A percentile compares a stretch with the other conserved stretches of the same genome.
Evolutionary conservation across 2,113 vertebrate genomes (phyloP).

Genomic region (Mola mola): DNA sequence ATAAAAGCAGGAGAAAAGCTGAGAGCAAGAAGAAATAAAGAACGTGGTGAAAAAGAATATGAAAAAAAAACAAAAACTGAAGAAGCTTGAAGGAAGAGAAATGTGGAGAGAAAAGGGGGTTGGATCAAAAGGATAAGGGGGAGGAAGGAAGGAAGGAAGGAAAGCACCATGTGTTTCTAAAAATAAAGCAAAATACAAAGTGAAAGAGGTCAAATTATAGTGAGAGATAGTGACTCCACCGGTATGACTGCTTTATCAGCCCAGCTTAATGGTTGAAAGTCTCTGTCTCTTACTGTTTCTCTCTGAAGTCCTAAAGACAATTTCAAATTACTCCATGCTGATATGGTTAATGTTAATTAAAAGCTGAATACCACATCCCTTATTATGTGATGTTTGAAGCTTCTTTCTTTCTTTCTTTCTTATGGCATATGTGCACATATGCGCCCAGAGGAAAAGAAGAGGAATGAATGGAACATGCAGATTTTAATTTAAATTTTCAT

Average conservation of each 20-base stretch:
- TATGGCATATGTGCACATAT: conserved; percentile 14
- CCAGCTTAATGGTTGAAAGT: conserved; percentile 69
- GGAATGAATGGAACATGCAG: neutral
- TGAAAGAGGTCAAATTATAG: conserved; percentile 70
- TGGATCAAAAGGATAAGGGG: conserved; percentile 74
- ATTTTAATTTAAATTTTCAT: neutral
- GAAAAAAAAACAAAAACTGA: too few species aligned
- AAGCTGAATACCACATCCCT: conserved; percentile 58
- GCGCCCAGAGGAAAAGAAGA: neutral
- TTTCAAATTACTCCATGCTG: conserved; percentile 65
- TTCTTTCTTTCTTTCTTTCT: conserved; percentile 20
- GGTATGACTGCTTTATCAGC: conserved; percentile 69
- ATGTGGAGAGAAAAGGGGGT: conserved; percentile 60
- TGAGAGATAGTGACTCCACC: conserved; percentile 51
- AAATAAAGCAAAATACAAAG: conserved; percentile 65
- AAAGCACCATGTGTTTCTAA: conserved; percentile 68
- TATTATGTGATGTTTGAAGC: conserved; percentile 61
- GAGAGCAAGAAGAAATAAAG: conserved; percentile 76
- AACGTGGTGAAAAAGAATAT: conserved; percentile 48
- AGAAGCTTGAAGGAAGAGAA: conserved; percentile 73
- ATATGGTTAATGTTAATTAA: conserved; percentile 77
- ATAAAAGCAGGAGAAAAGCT: conserved; percentile 80
- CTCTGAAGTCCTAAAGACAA: conserved; percentile 68
- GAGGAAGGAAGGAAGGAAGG: conserved; percentile 53
- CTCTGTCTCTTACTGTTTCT: conserved; percentile 49